Base-by-base conservation (phyloP, 2,113 vertebrate genomes). In the Cervus canadensis region DNA sequence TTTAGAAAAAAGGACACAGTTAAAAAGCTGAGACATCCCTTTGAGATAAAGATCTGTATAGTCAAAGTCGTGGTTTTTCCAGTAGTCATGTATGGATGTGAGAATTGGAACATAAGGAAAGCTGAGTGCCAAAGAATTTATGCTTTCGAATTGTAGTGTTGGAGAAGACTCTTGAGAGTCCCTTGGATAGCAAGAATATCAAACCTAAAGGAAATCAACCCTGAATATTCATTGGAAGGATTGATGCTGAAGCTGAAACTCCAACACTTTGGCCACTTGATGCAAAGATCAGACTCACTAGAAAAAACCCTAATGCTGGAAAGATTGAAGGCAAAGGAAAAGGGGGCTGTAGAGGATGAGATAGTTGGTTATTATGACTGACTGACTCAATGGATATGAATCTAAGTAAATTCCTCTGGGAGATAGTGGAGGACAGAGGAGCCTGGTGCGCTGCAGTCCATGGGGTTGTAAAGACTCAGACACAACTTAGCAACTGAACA, bases 261-360 rank as follows among this genome's bases (percentile, higher is more conserved):
- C 71, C 40, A 76, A 43, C 12, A 43, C 0, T 43, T 76, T 26
- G 71, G 71, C 40, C 71, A 76, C 1, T 12, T 76, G 23, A 76
- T 43, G 3, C 0, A 0, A 76, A 76, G 12, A 43, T 25, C 40
- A 43, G 71, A 43, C 71, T 76, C 11, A 1, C 2, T 43, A 40
- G 12, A 43, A 76, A 76, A 71, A 76, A 14, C 40, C 2, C 23
- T 76, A 43, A 76, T 26, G 23, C 71, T 76, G 71, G 71, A 76
- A 14, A 76, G 71, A 76, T 15, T 76, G 40, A 76, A 76, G 40
- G 36, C 71, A 76, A 76, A 76, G 36, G 71, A 26, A 14, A 76
- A 26, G 71, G 40, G 40, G 23, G 40, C 0, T 1, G 12, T 26
- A 43, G 11, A 76, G 36, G 71, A 26, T 76, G 23, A 43, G 40